phyloP scores from a whole-genome alignment of 2,797 vertebrate genomes.

The Pangasius sanitwongsei region DNA sequence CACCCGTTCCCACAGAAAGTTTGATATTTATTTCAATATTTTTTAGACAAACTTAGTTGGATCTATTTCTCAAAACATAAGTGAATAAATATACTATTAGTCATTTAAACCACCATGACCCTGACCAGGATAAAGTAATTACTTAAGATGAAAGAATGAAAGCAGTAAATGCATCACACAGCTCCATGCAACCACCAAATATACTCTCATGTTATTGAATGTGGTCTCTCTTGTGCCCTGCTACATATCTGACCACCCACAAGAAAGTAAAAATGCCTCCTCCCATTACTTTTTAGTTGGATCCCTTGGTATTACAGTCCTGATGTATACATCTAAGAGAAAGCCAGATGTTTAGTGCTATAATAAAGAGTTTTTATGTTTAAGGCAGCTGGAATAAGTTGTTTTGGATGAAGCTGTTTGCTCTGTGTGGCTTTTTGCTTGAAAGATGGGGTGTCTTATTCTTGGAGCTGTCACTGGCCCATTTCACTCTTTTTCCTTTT shows the following conservation, averaged over 20 bases:
- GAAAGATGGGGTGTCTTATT: neutral
- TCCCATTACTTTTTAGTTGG: neutral
- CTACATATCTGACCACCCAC: neutral
- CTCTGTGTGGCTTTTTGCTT: neutral
- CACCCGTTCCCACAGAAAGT: neutral
- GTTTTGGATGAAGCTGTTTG: neutral
- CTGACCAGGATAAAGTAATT: neutral
- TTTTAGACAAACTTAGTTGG: neutral
- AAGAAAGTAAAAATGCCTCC: slow-evolving; percentile 1
- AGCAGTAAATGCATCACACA: neutral
- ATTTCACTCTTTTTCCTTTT: neutral
- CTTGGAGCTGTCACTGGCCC: neutral
- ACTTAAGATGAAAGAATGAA: neutral
- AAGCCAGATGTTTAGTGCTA: neutral
- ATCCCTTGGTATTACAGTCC: neutral
- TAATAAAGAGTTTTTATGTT: slow-evolving; percentile 7
- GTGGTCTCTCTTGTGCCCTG: neutral
- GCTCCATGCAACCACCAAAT: neutral
- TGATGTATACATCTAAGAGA: neutral
- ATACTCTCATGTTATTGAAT: neutral
- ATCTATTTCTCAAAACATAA: neutral
- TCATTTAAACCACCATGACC: neutral
- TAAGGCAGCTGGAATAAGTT: neutral
- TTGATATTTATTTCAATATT: neutral
- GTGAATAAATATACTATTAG: too few species aligned